A percentile compares a stretch with the other conserved stretches of the same genome.
Conservation (phyloP, 1,140 invertebrate species). For the Bombus fervidus region DNA sequence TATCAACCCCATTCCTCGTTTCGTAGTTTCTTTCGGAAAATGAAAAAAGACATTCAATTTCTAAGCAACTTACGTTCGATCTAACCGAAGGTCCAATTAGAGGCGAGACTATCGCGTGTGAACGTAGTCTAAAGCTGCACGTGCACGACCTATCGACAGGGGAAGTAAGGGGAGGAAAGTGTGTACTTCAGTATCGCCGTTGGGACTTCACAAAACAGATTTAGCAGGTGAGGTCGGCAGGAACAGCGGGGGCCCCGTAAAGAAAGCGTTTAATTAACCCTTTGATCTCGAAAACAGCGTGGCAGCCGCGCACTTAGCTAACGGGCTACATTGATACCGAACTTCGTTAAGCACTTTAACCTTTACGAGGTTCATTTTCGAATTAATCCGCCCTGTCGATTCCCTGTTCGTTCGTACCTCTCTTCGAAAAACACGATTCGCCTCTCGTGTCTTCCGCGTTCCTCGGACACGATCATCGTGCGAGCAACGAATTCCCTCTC, state of each 20-base stretch:
- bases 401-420: background rate
- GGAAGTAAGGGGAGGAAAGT: background rate
- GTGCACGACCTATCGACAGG: background rate
- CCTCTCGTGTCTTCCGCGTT: background rate
- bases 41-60: conserved; percentile 11
- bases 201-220: conserved; percentile 45
- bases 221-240: conserved; percentile 39
- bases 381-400: conserved; percentile 43
- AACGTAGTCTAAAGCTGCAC: conserved; percentile 19
- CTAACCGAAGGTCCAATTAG: conserved; percentile 23
- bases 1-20: background rate
- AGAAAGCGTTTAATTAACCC: conserved; percentile 53
- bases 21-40: background rate
- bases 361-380: conserved; percentile 48
- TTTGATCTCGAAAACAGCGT: conserved; percentile 54
- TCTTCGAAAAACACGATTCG: background rate
- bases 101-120: conserved; percentile 13
- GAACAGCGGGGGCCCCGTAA: conserved; percentile 9
- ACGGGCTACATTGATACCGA: conserved; percentile 44
- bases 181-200: conserved; percentile 1
- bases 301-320: conserved; percentile 47
- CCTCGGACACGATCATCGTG: background rate
- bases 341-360: conserved; percentile 53
- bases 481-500: background rate
- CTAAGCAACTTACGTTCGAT: too few species aligned